Base-by-base conservation (phyloP, 2,113 vertebrate genomes). In the Toxotes jaculatrix region DNA sequence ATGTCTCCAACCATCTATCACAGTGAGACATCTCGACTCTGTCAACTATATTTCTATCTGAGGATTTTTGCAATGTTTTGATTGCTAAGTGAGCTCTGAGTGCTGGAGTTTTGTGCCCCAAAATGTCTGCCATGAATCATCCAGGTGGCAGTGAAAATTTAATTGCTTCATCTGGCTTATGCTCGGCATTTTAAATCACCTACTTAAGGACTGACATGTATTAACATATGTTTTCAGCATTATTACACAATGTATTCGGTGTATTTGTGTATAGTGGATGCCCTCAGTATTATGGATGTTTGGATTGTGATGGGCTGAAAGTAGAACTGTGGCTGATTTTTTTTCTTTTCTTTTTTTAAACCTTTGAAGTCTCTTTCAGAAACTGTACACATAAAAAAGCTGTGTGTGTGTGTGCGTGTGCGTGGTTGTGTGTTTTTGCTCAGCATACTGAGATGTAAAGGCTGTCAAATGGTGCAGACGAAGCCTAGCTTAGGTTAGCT, bases 401-500 rank as follows among this genome's bases (percentile, higher is more conserved):
- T 36, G 82, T 79, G 75, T 74, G 67, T 68, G 85, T 80, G 42
- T 77, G 77, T 65, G 73, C 9, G 83, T 38, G 79, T 27, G 32
- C 67, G 78, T 79, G 85, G 79, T 47, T 77, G 77, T 65, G 73
- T 11, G 88, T 89, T 64, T 90, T 82, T 87, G 85, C 86, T 90
- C 80, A 78, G 86, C 86, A 86, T 88, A 87, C 87, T 82, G 83
- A 91, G 79, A 88, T 84, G 89, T 91, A 86, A 90, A 92, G 90
- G 89, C 85, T 91, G 92, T 92, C 91, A 93, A 89, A 93, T 78
- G 84, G 88, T 87, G 90, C 87, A 88, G 89, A 89, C 71, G 82
- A 77, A 89, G 86, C 79, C 85, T 88, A 83, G 91, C 89, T 91
- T 89, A 92, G 87, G 90, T 93, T 93, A 88, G 92, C 87, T 92